A percentile compares a stretch with the other conserved stretches of the same genome.
phyloP scores from a whole-genome alignment of 2,888 invertebrate species.

The Netelia virgata region DNA sequence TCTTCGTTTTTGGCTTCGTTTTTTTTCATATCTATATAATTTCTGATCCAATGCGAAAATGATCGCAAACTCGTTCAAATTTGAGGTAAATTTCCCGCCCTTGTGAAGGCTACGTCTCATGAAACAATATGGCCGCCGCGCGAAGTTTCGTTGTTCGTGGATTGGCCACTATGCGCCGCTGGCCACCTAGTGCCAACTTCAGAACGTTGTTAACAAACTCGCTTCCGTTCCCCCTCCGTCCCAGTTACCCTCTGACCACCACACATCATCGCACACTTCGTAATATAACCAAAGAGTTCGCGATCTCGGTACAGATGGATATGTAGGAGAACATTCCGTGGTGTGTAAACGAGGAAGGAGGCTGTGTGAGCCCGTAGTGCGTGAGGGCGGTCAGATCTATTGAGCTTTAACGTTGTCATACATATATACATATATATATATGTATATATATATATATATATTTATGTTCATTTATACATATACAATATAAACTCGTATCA shows the following conservation, averaged over 20 bases:
- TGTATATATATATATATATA: conserved; percentile 10
- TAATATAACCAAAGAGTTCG: conserved; percentile 11
- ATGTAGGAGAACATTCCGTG: neutral
- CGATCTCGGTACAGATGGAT: conserved; percentile 6
- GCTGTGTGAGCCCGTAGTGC: neutral
- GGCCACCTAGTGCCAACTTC: conserved; percentile 13
- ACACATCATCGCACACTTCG: neutral
- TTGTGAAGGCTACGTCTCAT: neutral
- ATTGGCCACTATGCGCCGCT: neutral
- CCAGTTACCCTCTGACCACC: neutral
- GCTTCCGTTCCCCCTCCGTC: neutral
- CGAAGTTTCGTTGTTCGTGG: neutral
- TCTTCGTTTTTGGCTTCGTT: neutral
- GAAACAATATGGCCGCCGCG: neutral
- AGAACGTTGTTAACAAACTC: conserved; percentile 14
- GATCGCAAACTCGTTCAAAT: neutral
- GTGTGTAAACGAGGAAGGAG: neutral
- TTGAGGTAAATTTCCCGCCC: neutral
- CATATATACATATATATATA: too few species aligned
- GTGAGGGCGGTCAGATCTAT: neutral
- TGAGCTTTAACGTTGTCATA: neutral
- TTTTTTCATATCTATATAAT: neutral
- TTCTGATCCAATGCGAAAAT: neutral
- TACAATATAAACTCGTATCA: neutral
- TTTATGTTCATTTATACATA: neutral